Conservation (phyloP, 1,140 invertebrate genomes). For the Papilio polytes region DNA sequence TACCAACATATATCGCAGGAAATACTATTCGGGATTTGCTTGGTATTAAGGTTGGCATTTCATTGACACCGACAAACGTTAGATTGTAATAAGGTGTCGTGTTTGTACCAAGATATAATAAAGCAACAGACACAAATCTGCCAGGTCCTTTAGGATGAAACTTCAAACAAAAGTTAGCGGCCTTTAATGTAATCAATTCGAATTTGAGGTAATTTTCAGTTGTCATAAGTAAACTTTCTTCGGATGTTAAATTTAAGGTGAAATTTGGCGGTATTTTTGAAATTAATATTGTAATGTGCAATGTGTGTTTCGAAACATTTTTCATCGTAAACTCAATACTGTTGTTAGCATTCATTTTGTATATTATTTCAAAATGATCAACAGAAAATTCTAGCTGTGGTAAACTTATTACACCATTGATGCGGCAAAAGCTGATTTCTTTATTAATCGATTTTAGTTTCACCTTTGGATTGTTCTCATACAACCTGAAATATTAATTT, state of each 20-base stretch:
- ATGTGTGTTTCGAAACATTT: constrained; percentile 72
- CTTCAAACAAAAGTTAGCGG: constrained; percentile 56
- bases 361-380: constrained; percentile 73
- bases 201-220: constrained; percentile 71
- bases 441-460: constrained; percentile 67
- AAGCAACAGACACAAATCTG: constrained; percentile 64
- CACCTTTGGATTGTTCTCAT: constrained; percentile 69
- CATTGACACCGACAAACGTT: constrained; percentile 68
- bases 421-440: constrained; percentile 73
- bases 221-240: constrained; percentile 55
- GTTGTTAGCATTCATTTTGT: constrained; percentile 52
- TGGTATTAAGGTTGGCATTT: constrained; percentile 59
- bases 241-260: constrained; percentile 56
- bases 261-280: constrained; percentile 68
- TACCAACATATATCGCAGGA: constrained; percentile 60
- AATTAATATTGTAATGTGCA: constrained; percentile 66
- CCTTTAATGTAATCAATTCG: constrained; percentile 57
- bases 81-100: constrained; percentile 73
- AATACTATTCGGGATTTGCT: constrained; percentile 67
- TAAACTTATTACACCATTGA: constrained; percentile 70
- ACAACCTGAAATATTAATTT: constrained; percentile 56
- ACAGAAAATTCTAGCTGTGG: constrained; percentile 72
- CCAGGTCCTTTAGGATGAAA: constrained; percentile 73
- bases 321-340: constrained; percentile 69
- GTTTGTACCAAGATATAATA: constrained; percentile 70